These are phyloP conservation scores for Platysteira castanea DNA, from an alignment of 2,113 vertebrate genomes.

Conservation along the genomic window DNA sequence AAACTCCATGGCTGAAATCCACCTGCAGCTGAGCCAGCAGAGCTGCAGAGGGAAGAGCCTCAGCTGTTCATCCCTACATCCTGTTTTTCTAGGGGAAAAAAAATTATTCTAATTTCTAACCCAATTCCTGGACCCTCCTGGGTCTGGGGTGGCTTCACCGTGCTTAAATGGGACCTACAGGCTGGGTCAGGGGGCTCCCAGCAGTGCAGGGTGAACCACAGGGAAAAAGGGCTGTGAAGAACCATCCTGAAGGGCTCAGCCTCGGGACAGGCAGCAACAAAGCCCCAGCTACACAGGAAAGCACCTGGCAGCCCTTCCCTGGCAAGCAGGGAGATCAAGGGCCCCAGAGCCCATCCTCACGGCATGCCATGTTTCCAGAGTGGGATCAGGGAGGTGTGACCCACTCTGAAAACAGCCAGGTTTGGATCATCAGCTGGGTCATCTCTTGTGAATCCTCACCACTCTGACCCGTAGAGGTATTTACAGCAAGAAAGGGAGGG, in stretches of 20 bases:
- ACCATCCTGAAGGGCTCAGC: not conserved
- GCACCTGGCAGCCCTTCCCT: conserved; percentile 12
- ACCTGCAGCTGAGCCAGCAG: not conserved
- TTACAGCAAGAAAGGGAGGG: not conserved
- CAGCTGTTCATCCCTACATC: not conserved
- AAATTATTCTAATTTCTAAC: not conserved
- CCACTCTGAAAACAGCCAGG: not conserved
- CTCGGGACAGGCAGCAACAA: not conserved
- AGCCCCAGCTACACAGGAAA: not conserved
- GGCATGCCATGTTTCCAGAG: rapidly evolving
- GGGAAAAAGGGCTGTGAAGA: not conserved
- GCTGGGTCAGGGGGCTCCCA: not conserved
- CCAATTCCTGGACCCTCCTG: not conserved
- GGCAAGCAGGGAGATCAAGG: not conserved
- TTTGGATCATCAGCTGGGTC: not conserved
- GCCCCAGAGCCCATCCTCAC: not conserved
- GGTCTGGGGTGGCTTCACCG: not conserved
- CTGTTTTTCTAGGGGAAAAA: not conserved
- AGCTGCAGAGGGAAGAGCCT: not conserved
- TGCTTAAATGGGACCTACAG: not conserved
- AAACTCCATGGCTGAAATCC: not conserved
- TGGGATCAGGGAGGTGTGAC: not conserved
- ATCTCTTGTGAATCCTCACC: not conserved
- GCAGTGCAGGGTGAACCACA: not conserved
- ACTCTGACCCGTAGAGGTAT: not conserved